Evolutionary conservation across 2,888 invertebrate species (phyloP), one percentile per base, ranked within the genome.

Genomic region (Cheilosia pagana): DNA sequence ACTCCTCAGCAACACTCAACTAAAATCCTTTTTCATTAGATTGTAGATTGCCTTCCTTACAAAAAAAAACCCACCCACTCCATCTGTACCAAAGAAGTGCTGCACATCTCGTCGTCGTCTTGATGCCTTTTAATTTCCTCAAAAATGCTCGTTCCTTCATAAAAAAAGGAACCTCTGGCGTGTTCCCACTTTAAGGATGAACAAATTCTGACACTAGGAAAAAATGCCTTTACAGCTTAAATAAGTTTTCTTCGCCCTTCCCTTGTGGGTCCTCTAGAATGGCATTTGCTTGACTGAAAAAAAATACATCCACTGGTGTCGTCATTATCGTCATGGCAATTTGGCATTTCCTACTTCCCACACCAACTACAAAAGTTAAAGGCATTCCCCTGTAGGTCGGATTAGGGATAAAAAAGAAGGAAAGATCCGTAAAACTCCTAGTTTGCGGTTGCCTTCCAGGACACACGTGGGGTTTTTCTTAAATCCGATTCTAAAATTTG

Each of bases 241-340:
- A 52, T 21, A 72, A 67, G 65, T 71, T 77, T 76, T 41, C 31
- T 62, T 19, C 45, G 19, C 21, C 16, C 28, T 5, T 6, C 41
- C 55, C 41, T 59, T 52, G 25, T 41, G 39, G 31, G 19, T 63
- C 31, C 19, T 14, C 41, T 28, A 31, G 52, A 62, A 62, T 65
- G 52, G 28, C 65, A 60, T 71, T 76, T 71, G 53, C 57, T 70
- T 67, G 45, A 25, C 19, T 57, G 28, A 62, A 62, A 23, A 43
- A 50, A 63, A 68, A 41, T 28, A 68, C 35, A 55, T 63, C 28
- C 21, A 55, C 68, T 68, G 59, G 71, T 71, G 76, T 53, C 53
- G 62, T 72, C 63, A 60, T 57, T 52, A 60, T 78, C 68, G 57
- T 67, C 72, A 68, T 60, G 77, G 71, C 65, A 77, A 71, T 81